phyloP scores from a whole-genome alignment of 1,140 invertebrate species.

The Scaptodrosophila lebanonensis region DNA sequence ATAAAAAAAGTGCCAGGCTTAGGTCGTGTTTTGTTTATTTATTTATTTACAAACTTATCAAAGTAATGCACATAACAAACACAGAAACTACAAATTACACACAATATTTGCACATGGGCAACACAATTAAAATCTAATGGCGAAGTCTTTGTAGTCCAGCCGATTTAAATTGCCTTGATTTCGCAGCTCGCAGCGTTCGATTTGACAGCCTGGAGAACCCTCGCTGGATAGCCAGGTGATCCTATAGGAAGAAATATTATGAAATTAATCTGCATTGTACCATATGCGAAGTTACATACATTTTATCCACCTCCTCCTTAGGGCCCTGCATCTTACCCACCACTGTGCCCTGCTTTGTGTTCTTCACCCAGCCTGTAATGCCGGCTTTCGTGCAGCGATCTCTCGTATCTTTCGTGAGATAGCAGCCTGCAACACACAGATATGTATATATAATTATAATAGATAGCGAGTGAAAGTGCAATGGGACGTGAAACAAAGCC shows the following conservation, averaged over 20 bases:
- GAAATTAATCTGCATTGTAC: background rate
- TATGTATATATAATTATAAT: background rate
- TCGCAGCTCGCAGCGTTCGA: slow-evolving; percentile 87
- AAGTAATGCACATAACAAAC: slow-evolving; percentile 65
- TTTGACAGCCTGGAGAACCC: slow-evolving; percentile 90
- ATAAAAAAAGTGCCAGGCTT: slow-evolving; percentile 3
- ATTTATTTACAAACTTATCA: slow-evolving; percentile 66
- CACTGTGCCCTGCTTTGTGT: slow-evolving; percentile 90
- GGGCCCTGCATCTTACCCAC: slow-evolving; percentile 91
- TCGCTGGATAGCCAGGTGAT: slow-evolving; percentile 88
- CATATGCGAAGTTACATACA: slow-evolving; percentile 82
- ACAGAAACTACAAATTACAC: slow-evolving; percentile 24
- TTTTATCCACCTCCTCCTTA: slow-evolving; percentile 86
- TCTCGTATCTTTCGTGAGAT: slow-evolving; percentile 91
- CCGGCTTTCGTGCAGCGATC: slow-evolving; percentile 85
- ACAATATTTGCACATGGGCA: too few relatives aligned
- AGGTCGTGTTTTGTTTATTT: slow-evolving; percentile 17
- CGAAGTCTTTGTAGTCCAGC: slow-evolving; percentile 88
- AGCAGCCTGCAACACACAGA: slow-evolving; percentile 81
- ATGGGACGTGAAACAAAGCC: slow-evolving; percentile 33
- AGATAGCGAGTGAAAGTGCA: slow-evolving; percentile 15
- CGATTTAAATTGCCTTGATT: slow-evolving; percentile 89
- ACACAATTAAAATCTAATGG: slow-evolving; percentile 86
- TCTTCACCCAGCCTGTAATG: slow-evolving; percentile 93
- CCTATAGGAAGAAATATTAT: slow-evolving; percentile 79